Evolutionary conservation across 2,113 vertebrate species (phyloP).

Genomic region (Nasalis larvatus): DNA sequence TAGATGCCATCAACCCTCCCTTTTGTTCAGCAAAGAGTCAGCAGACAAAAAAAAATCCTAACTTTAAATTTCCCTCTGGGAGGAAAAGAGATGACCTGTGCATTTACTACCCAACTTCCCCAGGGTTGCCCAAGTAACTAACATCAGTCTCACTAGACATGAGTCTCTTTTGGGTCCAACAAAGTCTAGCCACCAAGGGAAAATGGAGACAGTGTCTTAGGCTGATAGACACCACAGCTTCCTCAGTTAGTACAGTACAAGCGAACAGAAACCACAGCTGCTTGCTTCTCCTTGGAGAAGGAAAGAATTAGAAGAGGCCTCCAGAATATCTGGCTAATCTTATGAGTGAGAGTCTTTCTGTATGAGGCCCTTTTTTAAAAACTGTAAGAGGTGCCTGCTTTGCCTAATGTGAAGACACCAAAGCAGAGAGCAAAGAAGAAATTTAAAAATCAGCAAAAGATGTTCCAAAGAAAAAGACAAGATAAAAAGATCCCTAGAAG

Average conservation of each 20-base stretch:
- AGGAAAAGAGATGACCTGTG: not conserved
- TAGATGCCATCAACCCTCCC: accelerated
- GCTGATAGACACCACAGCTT: not conserved
- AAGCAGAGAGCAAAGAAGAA: not conserved
- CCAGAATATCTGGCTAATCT: no score
- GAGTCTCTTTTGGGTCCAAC: not conserved
- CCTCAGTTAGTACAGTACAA: not conserved
- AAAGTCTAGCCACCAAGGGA: not conserved
- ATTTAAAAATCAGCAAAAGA: not conserved
- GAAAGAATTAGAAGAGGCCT: not conserved
- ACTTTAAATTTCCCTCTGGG: not conserved
- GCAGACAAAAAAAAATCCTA: not conserved
- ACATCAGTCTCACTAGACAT: not conserved
- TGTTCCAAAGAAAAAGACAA: not conserved
- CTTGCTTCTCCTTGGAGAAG: not conserved
- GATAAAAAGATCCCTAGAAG: not conserved
- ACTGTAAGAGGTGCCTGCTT: not conserved
- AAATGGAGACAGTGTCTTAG: not conserved
- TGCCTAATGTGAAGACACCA: not conserved
- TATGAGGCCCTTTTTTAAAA: not conserved
- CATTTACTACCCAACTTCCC: not conserved
- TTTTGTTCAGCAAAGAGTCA: not conserved
- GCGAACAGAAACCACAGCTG: no score
- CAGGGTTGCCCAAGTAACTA: not conserved
- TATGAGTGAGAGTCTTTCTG: accelerated